Evolutionary conservation across 2,113 vertebrate species (phyloP).

Genomic region (Casuarius casuarius): DNA sequence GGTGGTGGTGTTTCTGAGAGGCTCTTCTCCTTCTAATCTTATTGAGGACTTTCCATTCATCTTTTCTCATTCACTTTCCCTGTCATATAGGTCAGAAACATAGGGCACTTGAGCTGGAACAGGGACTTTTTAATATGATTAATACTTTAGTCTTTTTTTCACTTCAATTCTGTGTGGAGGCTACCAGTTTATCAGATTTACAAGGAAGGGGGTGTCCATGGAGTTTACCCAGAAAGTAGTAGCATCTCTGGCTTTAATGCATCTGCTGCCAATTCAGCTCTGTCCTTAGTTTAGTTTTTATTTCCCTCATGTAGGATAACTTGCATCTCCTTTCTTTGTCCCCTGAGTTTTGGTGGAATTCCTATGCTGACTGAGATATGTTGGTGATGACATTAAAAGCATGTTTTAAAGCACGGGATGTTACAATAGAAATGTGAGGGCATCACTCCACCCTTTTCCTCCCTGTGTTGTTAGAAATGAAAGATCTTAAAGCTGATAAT

Average conservation of each 20-base stretch:
- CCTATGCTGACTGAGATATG: neutral
- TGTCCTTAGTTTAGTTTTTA: neutral
- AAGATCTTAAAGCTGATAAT: neutral
- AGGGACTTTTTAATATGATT: neutral
- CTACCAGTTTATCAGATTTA: neutral
- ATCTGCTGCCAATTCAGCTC: neutral
- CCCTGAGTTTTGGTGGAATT: neutral
- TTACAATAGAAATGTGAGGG: neutral
- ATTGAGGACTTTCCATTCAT: neutral
- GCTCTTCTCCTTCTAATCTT: rapidly evolving
- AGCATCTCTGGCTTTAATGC: neutral
- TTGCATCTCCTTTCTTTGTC: neutral
- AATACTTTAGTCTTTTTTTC: neutral
- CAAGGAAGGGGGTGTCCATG: neutral
- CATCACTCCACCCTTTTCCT: neutral
- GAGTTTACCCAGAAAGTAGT: neutral
- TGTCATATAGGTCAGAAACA: neutral
- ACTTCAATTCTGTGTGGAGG: neutral
- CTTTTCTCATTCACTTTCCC: neutral
- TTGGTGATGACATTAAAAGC: neutral
- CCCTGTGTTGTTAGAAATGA: neutral
- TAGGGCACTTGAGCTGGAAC: neutral
- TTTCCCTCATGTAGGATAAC: neutral
- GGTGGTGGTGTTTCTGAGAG: neutral
- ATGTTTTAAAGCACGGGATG: neutral